Conservation (phyloP, 2,888 invertebrate species). For the Biston betularia region DNA sequence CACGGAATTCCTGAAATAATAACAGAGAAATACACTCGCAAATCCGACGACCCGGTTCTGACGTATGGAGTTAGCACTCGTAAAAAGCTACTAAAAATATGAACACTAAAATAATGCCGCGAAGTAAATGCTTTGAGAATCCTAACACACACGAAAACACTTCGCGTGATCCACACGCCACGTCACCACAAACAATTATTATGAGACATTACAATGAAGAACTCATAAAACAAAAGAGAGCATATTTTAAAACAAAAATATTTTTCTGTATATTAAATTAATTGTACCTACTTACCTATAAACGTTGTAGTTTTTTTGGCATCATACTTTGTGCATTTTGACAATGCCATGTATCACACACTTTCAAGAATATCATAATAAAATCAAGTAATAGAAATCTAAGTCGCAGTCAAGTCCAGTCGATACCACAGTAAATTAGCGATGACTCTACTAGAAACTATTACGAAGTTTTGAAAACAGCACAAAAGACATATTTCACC, state of each 20-base stretch:
- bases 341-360: too few relatives aligned
- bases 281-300: too few relatives aligned
- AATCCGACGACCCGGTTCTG: conserved; percentile 23
- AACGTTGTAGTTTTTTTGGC: too few relatives aligned
- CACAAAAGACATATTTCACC: too few relatives aligned
- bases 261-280: background rate
- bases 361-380: too few relatives aligned
- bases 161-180: conserved; percentile 6
- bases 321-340: too few relatives aligned
- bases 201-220: background rate
- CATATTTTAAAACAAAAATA: background rate
- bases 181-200: conserved; percentile 1
- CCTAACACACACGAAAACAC: conserved; percentile 1
- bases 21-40: conserved; percentile 24
- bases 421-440: too few relatives aligned
- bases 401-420: too few relatives aligned
- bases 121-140: conserved; percentile 4
- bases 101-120: conserved; percentile 15
- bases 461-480: too few relatives aligned
- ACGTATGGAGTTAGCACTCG: conserved; percentile 17
- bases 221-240: background rate
- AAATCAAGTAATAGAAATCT: too few relatives aligned
- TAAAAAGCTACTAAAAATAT: conserved; percentile 28
- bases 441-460: too few relatives aligned
- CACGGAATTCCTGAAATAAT: conserved; percentile 12